Base-by-base conservation (phyloP, 2,888 invertebrate species). In the Clostera curtula region DNA sequence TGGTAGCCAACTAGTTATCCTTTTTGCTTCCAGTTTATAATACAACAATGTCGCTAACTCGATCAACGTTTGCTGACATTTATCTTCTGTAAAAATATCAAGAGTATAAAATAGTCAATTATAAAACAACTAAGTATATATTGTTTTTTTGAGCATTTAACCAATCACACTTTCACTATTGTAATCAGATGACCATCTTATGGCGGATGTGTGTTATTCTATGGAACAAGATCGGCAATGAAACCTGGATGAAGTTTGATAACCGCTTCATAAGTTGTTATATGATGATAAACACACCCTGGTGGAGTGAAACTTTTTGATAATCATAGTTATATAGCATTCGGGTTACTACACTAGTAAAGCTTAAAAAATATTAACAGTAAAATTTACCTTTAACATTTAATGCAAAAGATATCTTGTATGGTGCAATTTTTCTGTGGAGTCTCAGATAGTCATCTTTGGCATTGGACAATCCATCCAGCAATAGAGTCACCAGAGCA, bases 351-450 rank as follows among this genome's bases (percentile, higher is more conserved):
- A n/a, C n/a, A n/a, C n/a, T n/a, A n/a, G n/a, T n/a, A n/a, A n/a
- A n/a, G n/a, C n/a, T n/a, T n/a, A n/a, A n/a, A n/a, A n/a, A n/a
- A n/a, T n/a, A 9, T 5, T 16, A 17, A 49, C 4, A 6, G 15
- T 15, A 15, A 6, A 15, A 4, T 12, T 11, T 23, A 85, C 85
- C 68, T 59, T 65, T 34, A 43, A 57, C 56, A 25, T 85, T 57
- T 24, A 88, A 62, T 10, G 86, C 85, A 61, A 93, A 88, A 23
- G 87, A 86, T 34, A 91, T 87, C 82, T 93, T 93, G 55, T 89
- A 93, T 0, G 94, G 94, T 7, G 92, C 87, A 32, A 93, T 73
- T 68, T 88, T 90, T 31, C 90, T 86, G 54, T 93, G 91, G 19
- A 92, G 75, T 34, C 86, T 75, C 24, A 90, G 66, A 38, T 73